phyloP scores from a whole-genome alignment of 2,888 invertebrate species.

The Agonopterix subpropinquella region DNA sequence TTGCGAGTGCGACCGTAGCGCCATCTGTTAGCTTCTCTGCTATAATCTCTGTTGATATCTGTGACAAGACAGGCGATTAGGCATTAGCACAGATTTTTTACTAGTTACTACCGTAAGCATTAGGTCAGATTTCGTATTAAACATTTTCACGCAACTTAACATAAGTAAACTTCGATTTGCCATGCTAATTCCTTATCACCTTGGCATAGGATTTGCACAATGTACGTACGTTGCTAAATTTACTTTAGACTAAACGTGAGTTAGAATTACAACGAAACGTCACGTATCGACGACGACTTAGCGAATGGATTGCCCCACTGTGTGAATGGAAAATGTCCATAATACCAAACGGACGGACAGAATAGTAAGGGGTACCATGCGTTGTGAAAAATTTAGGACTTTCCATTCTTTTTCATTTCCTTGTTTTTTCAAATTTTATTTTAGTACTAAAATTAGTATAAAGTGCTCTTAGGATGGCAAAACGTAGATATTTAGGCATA shows the following conservation, averaged over 20 bases:
- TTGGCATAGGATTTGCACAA: constrained; percentile 39
- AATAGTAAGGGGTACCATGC: constrained; percentile 4
- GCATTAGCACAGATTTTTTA: too few species aligned
- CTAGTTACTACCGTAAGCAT: too few species aligned
- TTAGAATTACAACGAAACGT: constrained; percentile 12
- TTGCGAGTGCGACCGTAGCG: too few species aligned
- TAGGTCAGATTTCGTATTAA: background rate
- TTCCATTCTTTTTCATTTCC: background rate
- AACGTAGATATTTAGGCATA: too few species aligned
- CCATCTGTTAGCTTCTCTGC: too few species aligned
- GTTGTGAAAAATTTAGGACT: background rate
- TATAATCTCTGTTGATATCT: too few species aligned
- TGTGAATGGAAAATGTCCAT: constrained; percentile 68
- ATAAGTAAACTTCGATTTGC: constrained; percentile 36
- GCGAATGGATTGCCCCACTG: constrained; percentile 55
- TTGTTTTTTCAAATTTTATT: too few species aligned
- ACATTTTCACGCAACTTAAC: constrained; percentile 13
- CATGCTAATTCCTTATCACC: constrained; percentile 45
- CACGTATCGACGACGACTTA: constrained; percentile 25
- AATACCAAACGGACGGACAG: constrained; percentile 55
- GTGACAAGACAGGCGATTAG: too few species aligned
- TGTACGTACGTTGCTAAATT: constrained; percentile 1
- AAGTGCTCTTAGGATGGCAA: background rate
- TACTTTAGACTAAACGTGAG: background rate
- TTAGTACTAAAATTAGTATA: background rate